Base-by-base conservation (phyloP, 35 echinoderm and acorn worm species). In the Hemicentrotus pulcherrimus region DNA sequence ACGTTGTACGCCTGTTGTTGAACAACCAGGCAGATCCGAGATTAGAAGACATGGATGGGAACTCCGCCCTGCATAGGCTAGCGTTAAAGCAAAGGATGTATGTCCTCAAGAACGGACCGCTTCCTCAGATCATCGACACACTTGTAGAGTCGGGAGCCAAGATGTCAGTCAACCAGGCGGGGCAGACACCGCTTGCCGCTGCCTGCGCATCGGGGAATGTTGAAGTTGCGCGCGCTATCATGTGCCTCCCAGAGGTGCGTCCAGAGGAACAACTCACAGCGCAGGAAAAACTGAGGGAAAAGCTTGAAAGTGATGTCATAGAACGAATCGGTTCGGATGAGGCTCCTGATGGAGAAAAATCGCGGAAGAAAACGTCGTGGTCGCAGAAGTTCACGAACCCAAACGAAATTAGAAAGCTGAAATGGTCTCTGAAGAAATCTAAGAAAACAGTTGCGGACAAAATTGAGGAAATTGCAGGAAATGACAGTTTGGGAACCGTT, bases 91-190 rank as follows among this genome's bases (percentile, higher is more conserved):
- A 47, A 30, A 13, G 91, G 32, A 93, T 93, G 91, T 93, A 46
- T 10, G 91, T 93, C 16, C 31, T 93, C 0, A 93, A 93, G n/a
- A 93, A 93, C 48, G 91, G 91, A 31, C 91, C 91, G 10, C 91
- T 93, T 93, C 91, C 91, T 22, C 91, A 93, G 91, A 93, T 93
- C 47, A 58, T 93, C 5, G 91, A 93, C 30, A 93, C 32, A 10
- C 48, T 93, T 14, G 91, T 93, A 14, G 22, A 1, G 16, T 47
- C 91, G 3, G 91, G 91, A 19, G 91, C 91, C 7, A 46, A 93
- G 46, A 47, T 50, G 91, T 50, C 91, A 9, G 0, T 31, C 3
- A 93, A 93, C 91, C 91, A 93, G 45, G 91, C 91, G 22, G 91
- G 91, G 15, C 45, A 47, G 48, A 58, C 45, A 15, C 91, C 91